phyloP scores from a whole-genome alignment of 2,113 vertebrate species.

The human (Homo sapiens) region GRCh38 chr3:34933501-34934000 shows the following conservation, averaged over 20 bases:
- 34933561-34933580: neutral
- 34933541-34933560: neutral
- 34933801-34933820: no score
- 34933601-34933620: neutral
- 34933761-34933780: constrained; percentile 37
- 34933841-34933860: no score
- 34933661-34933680: neutral
- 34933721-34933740: constrained; percentile 23
- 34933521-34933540: neutral
- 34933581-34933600: neutral
- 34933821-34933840: no score
- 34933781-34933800: neutral
- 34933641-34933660: neutral
- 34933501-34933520: neutral
- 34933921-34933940: no score
- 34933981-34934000: no score
- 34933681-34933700: neutral
- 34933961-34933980: no score
- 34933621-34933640: neutral
- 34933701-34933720: neutral
- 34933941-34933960: no score
- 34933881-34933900: no score
- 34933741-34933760: constrained; percentile 46
- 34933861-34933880: no score
- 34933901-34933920: no score